Base-by-base conservation (phyloP, 2,888 invertebrate species). In the Caenorhabditis becei region DNA sequence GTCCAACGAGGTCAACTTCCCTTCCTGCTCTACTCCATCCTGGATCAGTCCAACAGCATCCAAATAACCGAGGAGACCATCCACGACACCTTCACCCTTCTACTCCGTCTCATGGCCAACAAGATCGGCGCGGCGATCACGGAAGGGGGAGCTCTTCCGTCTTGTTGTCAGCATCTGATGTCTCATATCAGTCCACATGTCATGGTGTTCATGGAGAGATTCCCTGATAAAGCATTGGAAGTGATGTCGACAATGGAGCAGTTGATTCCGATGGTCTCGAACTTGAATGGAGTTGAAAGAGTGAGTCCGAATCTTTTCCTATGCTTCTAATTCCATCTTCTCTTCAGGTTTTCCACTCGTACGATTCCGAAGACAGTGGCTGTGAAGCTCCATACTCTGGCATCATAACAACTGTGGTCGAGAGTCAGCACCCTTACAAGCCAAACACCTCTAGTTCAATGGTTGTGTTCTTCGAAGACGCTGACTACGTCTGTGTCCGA, bases 371-470 rank as follows among this genome's bases (percentile, higher is more conserved):
- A 5, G 77, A 69, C 61, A 78, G 59, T 80, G 74, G 74, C 1
- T 74, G 74, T 41, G 74, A 65, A 4, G 24, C 66, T 26, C 74
- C 74, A 2, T 66, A 59, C 28, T 74, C 74, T 51, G 75, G 62
- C 54, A 77, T 67, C 10, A 58, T 78, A 16, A 86, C 86, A 18
- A 79, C 83, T 14, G 71, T 88, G 24, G 85, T 89, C 10, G 97
- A 98, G 92, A 97, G 97, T 91, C 96, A 97, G 49, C 98, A 98
- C 93, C 98, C 98, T 0, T 98, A 98, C 92, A 95, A 95, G 92
- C 95, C 96, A 49, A 92, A 91, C 26, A 90, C 91, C 23, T 91
- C 92, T 3, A 80, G 81, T 18, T 86, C 87, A 0, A 59, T 77
- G 37, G 84, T 97, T 10, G 93, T 94, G 49, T 97, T 98, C 92